phyloP scores from a whole-genome alignment of 2,888 invertebrate genomes.

The Periphyllus acericola region DNA sequence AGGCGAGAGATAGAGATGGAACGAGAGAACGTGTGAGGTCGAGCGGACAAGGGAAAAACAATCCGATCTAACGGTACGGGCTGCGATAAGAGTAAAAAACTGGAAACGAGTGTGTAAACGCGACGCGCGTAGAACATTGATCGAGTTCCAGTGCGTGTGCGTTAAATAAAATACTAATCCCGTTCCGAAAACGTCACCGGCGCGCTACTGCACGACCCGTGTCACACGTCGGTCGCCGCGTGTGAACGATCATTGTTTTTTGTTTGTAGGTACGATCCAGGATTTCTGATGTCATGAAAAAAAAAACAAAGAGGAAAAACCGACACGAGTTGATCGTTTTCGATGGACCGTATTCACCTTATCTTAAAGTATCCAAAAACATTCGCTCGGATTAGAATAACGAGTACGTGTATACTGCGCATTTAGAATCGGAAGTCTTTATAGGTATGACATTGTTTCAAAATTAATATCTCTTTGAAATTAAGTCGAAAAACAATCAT shows the following conservation, averaged over 20 bases:
- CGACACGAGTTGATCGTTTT: background rate
- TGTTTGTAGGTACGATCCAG: background rate
- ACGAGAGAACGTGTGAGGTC: too few species aligned
- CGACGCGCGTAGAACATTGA: background rate
- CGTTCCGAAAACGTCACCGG: background rate
- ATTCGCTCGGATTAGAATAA: too few species aligned
- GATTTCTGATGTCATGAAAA: too few species aligned
- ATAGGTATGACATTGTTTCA: too few species aligned
- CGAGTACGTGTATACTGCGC: too few species aligned
- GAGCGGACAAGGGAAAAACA: background rate
- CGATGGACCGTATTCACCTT: too few species aligned
- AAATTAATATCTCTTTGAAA: too few species aligned
- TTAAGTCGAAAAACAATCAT: too few species aligned
- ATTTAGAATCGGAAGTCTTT: too few species aligned
- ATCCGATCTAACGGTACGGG: slow-evolving; percentile 30
- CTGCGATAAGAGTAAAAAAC: slow-evolving; percentile 13
- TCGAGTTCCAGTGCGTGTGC: background rate
- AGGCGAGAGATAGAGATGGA: background rate
- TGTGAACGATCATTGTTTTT: background rate
- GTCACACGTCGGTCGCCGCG: background rate
- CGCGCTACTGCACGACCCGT: background rate
- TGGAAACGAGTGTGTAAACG: background rate
- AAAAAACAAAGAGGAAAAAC: background rate
- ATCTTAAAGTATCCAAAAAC: too few species aligned
- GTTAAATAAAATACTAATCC: background rate